Evolutionary conservation across 1,140 invertebrate species (phyloP).

Genomic region (Lordiphosa clarofinis): DNA sequence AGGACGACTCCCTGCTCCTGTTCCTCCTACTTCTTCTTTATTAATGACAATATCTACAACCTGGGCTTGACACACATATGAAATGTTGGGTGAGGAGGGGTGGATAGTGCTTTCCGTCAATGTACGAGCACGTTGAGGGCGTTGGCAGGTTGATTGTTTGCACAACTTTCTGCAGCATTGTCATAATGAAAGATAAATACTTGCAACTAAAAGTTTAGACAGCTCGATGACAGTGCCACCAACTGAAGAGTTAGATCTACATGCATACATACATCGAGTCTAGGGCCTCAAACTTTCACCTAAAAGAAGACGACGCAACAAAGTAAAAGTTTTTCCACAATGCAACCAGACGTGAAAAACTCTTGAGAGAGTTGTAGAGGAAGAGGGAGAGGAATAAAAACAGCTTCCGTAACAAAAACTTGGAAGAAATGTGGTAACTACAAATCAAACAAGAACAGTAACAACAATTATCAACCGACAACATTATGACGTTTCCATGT

Average conservation of each 20-base stretch:
- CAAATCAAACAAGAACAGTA: slow-evolving; percentile 39
- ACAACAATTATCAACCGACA: slow-evolving; percentile 9
- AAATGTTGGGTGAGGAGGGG: slow-evolving; percentile 1
- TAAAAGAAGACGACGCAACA: slow-evolving; percentile 33
- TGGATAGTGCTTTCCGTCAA: slow-evolving; percentile 22
- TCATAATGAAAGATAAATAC: slow-evolving; percentile 73
- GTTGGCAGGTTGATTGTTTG: slow-evolving; percentile 71
- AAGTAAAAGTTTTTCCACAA: slow-evolving; percentile 47
- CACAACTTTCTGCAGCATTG: slow-evolving; percentile 70
- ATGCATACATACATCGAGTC: slow-evolving; percentile 6
- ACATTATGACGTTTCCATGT: background rate
- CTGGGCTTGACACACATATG: slow-evolving; percentile 31
- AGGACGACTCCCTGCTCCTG: slow-evolving; percentile 8
- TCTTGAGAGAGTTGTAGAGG: slow-evolving; percentile 20
- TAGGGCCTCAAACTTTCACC: slow-evolving; percentile 41
- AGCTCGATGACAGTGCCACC: background rate
- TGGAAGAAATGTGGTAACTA: slow-evolving; percentile 34
- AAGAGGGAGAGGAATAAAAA: slow-evolving; percentile 3
- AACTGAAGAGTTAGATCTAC: background rate
- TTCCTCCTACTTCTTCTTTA: slow-evolving; percentile 5
- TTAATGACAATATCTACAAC: slow-evolving; percentile 44
- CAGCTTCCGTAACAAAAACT: slow-evolving; percentile 8
- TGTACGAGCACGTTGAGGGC: slow-evolving; percentile 32
- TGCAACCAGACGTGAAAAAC: slow-evolving; percentile 31
- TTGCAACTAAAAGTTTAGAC: slow-evolving; percentile 33